Evolutionary conservation across 1,140 invertebrate genomes (phyloP).

Genomic region (Coelopa frigida): DNA sequence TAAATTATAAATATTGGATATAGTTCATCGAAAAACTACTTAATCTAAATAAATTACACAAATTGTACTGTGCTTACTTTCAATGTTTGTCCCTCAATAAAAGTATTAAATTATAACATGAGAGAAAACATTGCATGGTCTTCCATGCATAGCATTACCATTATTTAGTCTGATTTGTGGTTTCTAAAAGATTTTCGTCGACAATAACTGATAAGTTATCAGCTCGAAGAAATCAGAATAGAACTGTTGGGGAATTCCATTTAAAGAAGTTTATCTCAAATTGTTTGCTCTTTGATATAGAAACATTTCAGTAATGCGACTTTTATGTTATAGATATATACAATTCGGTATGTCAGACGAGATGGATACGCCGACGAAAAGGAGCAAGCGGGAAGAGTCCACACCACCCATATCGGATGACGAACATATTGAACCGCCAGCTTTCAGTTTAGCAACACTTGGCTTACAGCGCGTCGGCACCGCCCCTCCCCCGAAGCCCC

Average conservation of each 20-base stretch:
- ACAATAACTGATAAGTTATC: no score
- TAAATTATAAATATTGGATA: slow-evolving; percentile 9
- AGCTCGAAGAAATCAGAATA: no score
- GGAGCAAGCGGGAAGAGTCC: not conserved
- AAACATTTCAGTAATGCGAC: no score
- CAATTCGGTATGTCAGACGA: not conserved
- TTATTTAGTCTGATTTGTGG: no score
- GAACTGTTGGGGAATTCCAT: no score
- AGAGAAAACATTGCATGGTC: no score
- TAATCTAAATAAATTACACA: slow-evolving; percentile 7
- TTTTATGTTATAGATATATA: no score
- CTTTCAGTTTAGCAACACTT: slow-evolving; percentile 65
- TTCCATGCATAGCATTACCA: no score
- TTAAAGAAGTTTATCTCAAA: not conserved
- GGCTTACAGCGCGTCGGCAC: slow-evolving; percentile 72
- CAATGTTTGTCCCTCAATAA: slow-evolving; percentile 35
- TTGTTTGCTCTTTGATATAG: not conserved
- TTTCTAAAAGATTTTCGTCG: no score
- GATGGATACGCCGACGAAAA: slow-evolving; percentile 2
- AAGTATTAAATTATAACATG: slow-evolving; percentile 32
- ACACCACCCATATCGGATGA: slow-evolving; percentile 14
- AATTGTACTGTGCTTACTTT: slow-evolving; percentile 16
- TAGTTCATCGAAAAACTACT: not conserved
- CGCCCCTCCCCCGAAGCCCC: slow-evolving; percentile 60
- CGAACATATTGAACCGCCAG: slow-evolving; percentile 58